Conservation (phyloP, 2,888 invertebrate species). For the Tyria jacobaeae region DNA sequence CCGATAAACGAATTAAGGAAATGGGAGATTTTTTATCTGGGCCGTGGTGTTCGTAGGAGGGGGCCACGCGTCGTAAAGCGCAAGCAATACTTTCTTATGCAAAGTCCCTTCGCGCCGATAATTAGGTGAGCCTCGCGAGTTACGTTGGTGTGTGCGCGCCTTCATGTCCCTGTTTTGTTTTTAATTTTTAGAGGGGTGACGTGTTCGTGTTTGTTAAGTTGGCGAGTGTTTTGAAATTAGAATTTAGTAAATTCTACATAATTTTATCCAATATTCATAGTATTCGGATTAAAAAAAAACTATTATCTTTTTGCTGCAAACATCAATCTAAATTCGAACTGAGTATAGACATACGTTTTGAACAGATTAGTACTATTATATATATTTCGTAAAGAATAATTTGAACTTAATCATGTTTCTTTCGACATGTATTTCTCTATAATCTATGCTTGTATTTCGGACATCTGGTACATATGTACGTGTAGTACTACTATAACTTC, state of each 20-base stretch:
- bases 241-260: conserved; percentile 23
- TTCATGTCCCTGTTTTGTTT: conserved; percentile 75
- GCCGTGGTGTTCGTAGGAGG: conserved; percentile 62
- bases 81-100: conserved; percentile 86
- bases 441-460: too few species aligned
- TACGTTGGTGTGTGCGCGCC: conserved; percentile 69
- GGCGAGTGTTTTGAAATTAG: conserved; percentile 31
- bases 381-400: too few species aligned
- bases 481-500: too few species aligned
- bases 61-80: conserved; percentile 84
- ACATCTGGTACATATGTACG: too few species aligned
- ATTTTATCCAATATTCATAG: background rate
- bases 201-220: conserved; percentile 55
- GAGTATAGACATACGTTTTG: too few species aligned
- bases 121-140: conserved; percentile 72
- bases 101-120: conserved; percentile 82
- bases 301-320: background rate
- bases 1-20: conserved; percentile 87
- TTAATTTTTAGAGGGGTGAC: conserved; percentile 70
- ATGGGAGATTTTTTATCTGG: conserved; percentile 87
- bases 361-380: too few species aligned
- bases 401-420: too few species aligned
- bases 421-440: too few species aligned
- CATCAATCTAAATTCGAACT: background rate
- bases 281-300: background rate